A percentile compares a stretch with the other conserved stretches of the same genome.
phyloP scores from a whole-genome alignment of 2,797 vertebrate species.

The Karalla daura region DNA sequence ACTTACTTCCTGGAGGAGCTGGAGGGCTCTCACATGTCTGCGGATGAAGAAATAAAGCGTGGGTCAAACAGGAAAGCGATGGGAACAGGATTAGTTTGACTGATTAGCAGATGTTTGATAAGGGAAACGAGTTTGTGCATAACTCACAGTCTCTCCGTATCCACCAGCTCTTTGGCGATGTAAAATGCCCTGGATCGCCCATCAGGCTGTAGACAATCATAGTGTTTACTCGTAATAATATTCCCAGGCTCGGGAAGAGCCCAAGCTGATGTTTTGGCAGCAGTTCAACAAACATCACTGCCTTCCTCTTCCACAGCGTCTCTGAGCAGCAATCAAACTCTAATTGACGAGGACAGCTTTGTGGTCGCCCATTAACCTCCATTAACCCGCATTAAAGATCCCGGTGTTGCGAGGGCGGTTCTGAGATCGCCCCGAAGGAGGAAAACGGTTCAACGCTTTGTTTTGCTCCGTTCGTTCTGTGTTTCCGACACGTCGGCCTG shows the following conservation, averaged over 20 bases:
- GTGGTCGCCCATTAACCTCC: conserved; percentile 52
- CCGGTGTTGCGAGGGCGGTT: conserved; percentile 30
- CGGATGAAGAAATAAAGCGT: conserved; percentile 58
- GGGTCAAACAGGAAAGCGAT: conserved; percentile 4
- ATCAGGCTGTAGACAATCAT: conserved; percentile 84
- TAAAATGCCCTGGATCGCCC: conserved; percentile 90
- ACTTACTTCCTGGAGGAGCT: conserved; percentile 88
- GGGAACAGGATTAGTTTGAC: neutral
- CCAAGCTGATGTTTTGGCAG: conserved; percentile 28
- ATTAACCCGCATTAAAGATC: conserved; percentile 55
- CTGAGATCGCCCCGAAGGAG: conserved; percentile 16
- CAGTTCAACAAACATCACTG: conserved; percentile 30
- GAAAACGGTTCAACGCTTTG: conserved; percentile 23
- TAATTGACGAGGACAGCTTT: conserved; percentile 53
- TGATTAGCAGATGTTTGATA: neutral
- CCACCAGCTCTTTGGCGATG: conserved; percentile 91
- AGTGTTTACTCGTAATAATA: conserved; percentile 43
- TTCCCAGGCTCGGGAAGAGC: conserved; percentile 2
- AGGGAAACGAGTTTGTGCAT: neutral
- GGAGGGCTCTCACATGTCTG: conserved; percentile 93
- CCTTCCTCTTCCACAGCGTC: conserved; percentile 5
- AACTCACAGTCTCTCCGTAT: conserved; percentile 94
- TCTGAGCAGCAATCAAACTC: conserved; percentile 44
- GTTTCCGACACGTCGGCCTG: too few species aligned
- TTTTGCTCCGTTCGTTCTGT: neutral